These are phyloP conservation scores for Mesembrinibis cayennensis DNA, from an alignment of 2,113 vertebrate genomes.

Conservation along the genomic window DNA sequence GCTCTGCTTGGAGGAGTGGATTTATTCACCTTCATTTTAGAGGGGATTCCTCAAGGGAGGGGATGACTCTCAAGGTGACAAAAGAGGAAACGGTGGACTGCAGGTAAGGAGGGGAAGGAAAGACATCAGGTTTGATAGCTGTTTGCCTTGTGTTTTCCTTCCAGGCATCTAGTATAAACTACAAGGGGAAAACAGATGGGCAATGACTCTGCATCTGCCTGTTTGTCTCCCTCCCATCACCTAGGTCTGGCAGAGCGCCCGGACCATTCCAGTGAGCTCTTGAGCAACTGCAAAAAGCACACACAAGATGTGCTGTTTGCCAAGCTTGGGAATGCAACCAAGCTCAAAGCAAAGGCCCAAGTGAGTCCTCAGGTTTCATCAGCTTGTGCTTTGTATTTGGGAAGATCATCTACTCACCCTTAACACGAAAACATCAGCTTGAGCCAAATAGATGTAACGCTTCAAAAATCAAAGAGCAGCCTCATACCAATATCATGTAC, in stretches of 20 bases:
- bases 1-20: not conserved
- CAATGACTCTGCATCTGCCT: not conserved
- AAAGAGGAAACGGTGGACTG: not conserved
- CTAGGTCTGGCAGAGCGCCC: not conserved
- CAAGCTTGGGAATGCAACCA: not conserved
- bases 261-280: not conserved
- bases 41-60: not conserved
- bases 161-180: not conserved
- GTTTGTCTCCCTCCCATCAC: not conserved
- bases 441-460: not conserved
- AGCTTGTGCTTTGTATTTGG: not conserved
- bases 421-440: not conserved
- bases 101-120: not conserved
- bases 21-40: not conserved
- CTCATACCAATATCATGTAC: fast-evolving
- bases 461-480: not conserved
- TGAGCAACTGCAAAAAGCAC: not conserved
- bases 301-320: not conserved
- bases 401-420: not conserved
- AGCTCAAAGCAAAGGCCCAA: not conserved
- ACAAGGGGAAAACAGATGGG: not conserved
- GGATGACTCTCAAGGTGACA: not conserved
- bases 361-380: not conserved
- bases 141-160: not conserved
- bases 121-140: not conserved